phyloP scores from a whole-genome alignment of 2,797 vertebrate genomes.

The Bovichtus variegatus region DNA sequence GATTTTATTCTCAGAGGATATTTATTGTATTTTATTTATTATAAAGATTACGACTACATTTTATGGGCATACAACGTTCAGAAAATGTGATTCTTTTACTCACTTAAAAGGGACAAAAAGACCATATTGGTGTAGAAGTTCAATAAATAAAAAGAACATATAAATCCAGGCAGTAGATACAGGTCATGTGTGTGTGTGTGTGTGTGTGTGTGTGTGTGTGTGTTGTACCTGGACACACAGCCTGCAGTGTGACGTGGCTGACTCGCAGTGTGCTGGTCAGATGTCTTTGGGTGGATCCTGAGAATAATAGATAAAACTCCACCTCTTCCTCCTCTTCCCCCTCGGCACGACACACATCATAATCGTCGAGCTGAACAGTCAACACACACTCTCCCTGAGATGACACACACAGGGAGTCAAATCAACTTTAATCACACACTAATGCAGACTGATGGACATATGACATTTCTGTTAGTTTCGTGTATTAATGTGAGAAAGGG shows the following conservation, averaged over 20 bases:
- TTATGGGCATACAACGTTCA: no score
- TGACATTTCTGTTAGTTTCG: no score
- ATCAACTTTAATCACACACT: not conserved
- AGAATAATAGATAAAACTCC: constrained; percentile 92
- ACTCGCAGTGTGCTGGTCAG: constrained; percentile 89
- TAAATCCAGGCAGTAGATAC: not conserved
- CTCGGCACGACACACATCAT: constrained; percentile 59
- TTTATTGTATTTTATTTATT: no score
- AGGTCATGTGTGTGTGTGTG: no score
- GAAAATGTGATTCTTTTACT: no score
- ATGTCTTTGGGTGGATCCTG: constrained; percentile 90
- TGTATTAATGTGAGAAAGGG: no score
- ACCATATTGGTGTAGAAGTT: no score
- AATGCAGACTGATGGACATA: no score
- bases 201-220: not conserved
- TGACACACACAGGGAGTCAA: not conserved
- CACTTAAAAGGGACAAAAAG: no score
- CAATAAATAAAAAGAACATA: not conserved
- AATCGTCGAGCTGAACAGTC: constrained; percentile 89
- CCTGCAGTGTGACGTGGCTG: constrained; percentile 88
- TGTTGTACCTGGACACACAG: constrained; percentile 90
- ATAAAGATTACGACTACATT: no score
- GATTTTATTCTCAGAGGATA: no score
- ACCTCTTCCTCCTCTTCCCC: constrained; percentile 78
- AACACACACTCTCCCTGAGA: constrained; percentile 91